A percentile compares a stretch with the other conserved stretches of the same genome.
Evolutionary conservation across 2,113 vertebrate species (phyloP).

Genomic region (Pluvianellus socialis): DNA sequence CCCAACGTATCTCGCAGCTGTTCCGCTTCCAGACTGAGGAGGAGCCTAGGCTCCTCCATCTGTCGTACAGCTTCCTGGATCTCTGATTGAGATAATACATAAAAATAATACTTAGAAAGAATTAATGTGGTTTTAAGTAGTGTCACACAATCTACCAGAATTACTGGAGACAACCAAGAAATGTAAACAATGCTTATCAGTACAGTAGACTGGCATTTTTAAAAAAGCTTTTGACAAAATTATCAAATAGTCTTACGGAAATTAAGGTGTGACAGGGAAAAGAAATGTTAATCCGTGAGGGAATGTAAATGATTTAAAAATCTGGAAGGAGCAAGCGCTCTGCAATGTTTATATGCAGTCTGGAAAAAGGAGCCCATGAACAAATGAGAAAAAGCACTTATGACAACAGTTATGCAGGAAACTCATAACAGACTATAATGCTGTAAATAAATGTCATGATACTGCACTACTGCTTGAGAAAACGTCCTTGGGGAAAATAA

Average conservation of each 20-base stretch:
- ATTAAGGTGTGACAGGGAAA: neutral
- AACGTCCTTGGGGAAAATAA: neutral
- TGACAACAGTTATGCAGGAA: neutral
- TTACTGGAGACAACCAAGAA: neutral
- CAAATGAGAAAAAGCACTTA: neutral
- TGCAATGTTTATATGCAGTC: neutral
- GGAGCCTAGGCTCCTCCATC: neutral
- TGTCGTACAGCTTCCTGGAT: neutral
- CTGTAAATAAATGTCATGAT: neutral
- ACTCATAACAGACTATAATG: neutral
- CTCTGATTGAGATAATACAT: neutral
- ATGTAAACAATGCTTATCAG: neutral
- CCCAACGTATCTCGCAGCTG: neutral
- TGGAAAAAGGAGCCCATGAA: neutral
- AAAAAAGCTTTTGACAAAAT: neutral
- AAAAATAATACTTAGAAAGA: neutral
- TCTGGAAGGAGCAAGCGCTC: neutral
- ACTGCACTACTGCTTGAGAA: neutral
- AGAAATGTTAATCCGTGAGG: neutral
- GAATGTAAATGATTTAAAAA: neutral
- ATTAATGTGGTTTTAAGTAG: neutral
- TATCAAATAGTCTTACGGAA: neutral
- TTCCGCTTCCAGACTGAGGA: neutral
- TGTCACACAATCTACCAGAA: neutral
- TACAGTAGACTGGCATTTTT: neutral